Base-by-base conservation (phyloP, 2,888 invertebrate species). In the Phalera bucephala region DNA sequence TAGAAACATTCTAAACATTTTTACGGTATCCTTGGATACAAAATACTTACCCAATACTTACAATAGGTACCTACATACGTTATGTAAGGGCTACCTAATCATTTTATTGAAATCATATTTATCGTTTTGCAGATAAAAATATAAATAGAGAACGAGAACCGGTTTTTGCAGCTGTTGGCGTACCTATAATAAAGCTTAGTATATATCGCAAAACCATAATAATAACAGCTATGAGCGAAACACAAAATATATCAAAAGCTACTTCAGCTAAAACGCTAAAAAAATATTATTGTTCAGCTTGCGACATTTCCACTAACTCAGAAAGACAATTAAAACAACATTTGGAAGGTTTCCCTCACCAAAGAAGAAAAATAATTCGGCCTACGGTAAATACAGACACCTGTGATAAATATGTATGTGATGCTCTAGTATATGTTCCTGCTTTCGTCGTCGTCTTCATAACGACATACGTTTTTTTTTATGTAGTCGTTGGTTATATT, bases 281-380 rank as follows among this genome's bases (percentile, higher is more conserved):
- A 45, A 72, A 69, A 55, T 85, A 76, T 60, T 72, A 79, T 58
- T 89, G 88, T 45, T 55, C 68, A 10, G 44, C 69, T 36, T 90
- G 90, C 60, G 61, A 75, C 29, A 54, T 80, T 39, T 76, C 69
- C 39, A 79, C 86, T n/a, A 90, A 90, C 61, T 88, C 88, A 0
- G 73, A 73, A 50, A 76, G 72, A 58, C 89, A 90, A 68, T 73
- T 84, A 52, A 70, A 75, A 59, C 80, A 89, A 54, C 90, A 90
- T 68, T 59, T 87, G 43, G 75, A 82, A 52, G 88, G 89, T 36
- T 61, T 78, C 52, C 75, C 78, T 41, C 89, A 89, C 65, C 77
- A 71, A 53, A 72, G 80, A 57, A 82, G 60, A 54, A 70, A 68
- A 59, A 55, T 67, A 60, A 64, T 58, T 53, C 61, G 45, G 56